A percentile compares a stretch with the other conserved stretches of the same genome.
Conservation (phyloP, 2,888 invertebrate genomes). For the Euclidia mi region DNA sequence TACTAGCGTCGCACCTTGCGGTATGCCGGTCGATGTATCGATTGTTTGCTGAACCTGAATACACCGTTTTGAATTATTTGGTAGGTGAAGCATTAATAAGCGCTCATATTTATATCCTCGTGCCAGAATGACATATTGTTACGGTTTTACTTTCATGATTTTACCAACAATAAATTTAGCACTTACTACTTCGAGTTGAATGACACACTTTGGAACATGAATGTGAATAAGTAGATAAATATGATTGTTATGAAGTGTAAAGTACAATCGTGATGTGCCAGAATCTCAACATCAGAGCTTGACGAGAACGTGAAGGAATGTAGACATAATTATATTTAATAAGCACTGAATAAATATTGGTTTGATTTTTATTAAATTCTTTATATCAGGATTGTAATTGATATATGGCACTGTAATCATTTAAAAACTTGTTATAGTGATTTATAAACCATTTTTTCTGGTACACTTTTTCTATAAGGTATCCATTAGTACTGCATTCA, state of each 20-base stretch:
- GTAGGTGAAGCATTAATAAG: conserved; percentile 27
- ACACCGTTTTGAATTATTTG: conserved; percentile 41
- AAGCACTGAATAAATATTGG: background rate
- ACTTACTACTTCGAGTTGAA: conserved; percentile 28
- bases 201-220: conserved; percentile 29
- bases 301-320: conserved; percentile 12
- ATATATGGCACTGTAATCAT: too few species aligned
- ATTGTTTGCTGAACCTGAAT: conserved; percentile 41
- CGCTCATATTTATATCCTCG: conserved; percentile 17
- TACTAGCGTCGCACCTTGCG: conserved; percentile 12
- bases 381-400: too few species aligned
- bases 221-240: conserved; percentile 27
- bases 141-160: conserved; percentile 49
- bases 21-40: conserved; percentile 38
- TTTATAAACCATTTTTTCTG: too few species aligned
- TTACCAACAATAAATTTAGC: conserved; percentile 41
- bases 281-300: conserved; percentile 1
- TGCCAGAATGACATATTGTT: conserved; percentile 28
- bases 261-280: conserved; percentile 11
- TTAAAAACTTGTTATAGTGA: too few species aligned
- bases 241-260: conserved; percentile 20
- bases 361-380: background rate
- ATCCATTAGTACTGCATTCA: conserved; percentile 21
- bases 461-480: too few species aligned
- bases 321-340: background rate